Evolutionary conservation across 2,797 vertebrate species (phyloP).

Genomic region (Pterois miles): DNA sequence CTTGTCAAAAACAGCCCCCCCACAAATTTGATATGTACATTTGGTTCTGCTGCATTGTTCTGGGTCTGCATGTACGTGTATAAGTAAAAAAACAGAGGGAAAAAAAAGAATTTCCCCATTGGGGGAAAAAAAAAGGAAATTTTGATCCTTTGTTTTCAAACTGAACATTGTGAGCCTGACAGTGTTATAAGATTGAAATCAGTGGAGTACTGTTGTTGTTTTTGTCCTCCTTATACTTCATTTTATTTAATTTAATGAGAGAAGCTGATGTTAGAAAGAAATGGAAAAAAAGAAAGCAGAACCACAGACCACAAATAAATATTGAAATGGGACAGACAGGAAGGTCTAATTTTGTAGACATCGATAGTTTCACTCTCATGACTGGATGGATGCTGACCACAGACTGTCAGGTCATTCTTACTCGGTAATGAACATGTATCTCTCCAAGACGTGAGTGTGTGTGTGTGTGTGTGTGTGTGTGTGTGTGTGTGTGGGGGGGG

Average conservation of each 20-base stretch:
- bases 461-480: conserved; percentile 1
- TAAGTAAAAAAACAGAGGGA: no score
- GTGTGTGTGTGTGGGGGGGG: conserved; percentile 4
- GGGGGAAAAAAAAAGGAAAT: no score
- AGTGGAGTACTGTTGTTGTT: neutral
- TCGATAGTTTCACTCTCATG: conserved; percentile 12
- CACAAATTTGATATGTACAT: no score
- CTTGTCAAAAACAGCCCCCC: no score
- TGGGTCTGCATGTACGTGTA: no score
- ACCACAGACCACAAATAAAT: neutral
- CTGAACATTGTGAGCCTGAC: neutral
- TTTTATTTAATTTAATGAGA: neutral
- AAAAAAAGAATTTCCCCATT: no score
- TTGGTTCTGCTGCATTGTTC: neutral
- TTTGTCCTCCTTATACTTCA: neutral
- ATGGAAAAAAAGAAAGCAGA: neutral
- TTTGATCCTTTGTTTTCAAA: neutral
- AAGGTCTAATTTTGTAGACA: conserved; percentile 25
- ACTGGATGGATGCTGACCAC: conserved; percentile 31
- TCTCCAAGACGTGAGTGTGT: neutral
- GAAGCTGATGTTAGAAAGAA: neutral
- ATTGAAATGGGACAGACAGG: neutral
- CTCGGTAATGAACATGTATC: conserved; percentile 21
- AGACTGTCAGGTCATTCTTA: conserved; percentile 23
- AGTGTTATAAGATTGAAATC: neutral